phyloP scores from a whole-genome alignment of 2,113 vertebrate species.

The human region GRCh38 chr22:46864001-46864500 shows the following conservation, averaged over 20 bases:
- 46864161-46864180: background rate
- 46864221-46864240: background rate
- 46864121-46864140: background rate
- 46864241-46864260: background rate
- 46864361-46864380: background rate
- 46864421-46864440: background rate
- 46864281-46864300: fast-evolving
- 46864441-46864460: background rate
- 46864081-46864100: background rate
- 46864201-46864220: background rate
- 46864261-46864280: background rate
- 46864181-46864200: background rate
- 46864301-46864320: no score
- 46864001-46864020: background rate
- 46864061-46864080: background rate
- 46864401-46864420: background rate
- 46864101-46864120: background rate
- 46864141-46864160: background rate
- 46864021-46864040: background rate
- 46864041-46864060: fast-evolving
- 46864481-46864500: background rate
- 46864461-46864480: background rate
- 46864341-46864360: background rate
- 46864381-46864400: background rate
- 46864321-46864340: fast-evolving